A percentile compares a stretch with the other conserved stretches of the same genome.
Evolutionary conservation across 2,888 invertebrate genomes (phyloP).

Genomic region (Hydrotaea diabolus): DNA sequence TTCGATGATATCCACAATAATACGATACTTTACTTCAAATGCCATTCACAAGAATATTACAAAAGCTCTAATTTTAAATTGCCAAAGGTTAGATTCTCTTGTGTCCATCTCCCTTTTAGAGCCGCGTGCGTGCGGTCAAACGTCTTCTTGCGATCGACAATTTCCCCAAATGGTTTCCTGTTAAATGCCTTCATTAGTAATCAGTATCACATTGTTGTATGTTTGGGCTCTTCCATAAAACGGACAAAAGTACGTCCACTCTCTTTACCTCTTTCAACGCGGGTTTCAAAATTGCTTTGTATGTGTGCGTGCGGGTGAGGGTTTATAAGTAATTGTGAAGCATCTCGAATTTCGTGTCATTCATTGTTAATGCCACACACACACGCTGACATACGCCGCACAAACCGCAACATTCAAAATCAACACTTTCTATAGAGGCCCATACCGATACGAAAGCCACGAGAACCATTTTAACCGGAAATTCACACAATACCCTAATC

Average conservation of each 20-base stretch:
- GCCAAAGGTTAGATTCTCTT: not conserved
- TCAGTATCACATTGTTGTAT: conserved; percentile 53
- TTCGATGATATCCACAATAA: too few species aligned
- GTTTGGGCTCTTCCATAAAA: conserved; percentile 2
- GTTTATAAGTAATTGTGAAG: conserved; percentile 21
- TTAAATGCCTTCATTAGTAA: conserved; percentile 66
- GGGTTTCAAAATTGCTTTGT: not conserved
- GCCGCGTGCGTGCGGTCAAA: not conserved
- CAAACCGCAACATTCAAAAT: conserved; percentile 58
- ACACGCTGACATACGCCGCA: too few species aligned
- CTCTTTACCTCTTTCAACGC: not conserved
- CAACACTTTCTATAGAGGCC: conserved; percentile 35
- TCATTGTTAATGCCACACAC: conserved; percentile 40
- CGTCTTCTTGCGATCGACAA: not conserved
- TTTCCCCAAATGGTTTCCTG: conserved; percentile 57
- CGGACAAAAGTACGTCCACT: not conserved
- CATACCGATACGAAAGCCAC: not conserved
- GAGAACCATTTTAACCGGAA: conserved; percentile 22
- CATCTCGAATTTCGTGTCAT: conserved; percentile 55
- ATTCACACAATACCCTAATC: conserved; percentile 26
- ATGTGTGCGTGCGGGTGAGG: not conserved
- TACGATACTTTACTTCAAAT: too few species aligned
- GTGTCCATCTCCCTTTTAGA: not conserved
- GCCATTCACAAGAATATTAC: too few species aligned
- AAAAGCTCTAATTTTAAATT: not conserved